Evolutionary conservation across 1,140 invertebrate species (phyloP).

Genomic region (Eupristina koningsbergeri): DNA sequence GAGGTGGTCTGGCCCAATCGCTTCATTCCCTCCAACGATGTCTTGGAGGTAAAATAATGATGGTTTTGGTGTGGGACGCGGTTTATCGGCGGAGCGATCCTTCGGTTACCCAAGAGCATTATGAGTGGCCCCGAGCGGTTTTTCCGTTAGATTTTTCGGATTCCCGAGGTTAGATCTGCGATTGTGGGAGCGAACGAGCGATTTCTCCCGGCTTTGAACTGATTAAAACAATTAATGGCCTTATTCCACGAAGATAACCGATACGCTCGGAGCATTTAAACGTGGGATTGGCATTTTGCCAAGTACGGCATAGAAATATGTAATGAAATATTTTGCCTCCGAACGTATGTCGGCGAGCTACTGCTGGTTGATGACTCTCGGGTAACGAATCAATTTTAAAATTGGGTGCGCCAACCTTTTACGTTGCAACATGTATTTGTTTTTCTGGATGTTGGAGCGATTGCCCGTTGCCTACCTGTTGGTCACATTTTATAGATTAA

Average conservation of each 20-base stretch:
- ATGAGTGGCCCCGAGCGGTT: background rate
- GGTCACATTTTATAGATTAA: too few relatives aligned
- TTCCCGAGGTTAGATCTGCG: background rate
- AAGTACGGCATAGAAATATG: background rate
- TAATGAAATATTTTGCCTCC: too few relatives aligned
- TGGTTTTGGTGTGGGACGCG: conserved; percentile 3
- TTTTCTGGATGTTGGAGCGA: too few relatives aligned
- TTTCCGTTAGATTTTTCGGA: background rate
- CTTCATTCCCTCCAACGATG: background rate
- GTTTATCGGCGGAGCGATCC: background rate
- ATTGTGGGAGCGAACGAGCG: background rate
- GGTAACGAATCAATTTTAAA: too few relatives aligned
- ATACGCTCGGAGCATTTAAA: background rate
- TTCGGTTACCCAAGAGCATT: background rate
- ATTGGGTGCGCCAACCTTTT: too few relatives aligned
- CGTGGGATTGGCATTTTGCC: background rate
- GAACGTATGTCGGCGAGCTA: too few relatives aligned
- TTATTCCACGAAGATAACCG: background rate
- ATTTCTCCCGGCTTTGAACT: background rate
- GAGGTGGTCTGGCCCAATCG: background rate
- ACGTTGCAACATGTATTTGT: too few relatives aligned
- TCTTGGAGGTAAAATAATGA: conserved; percentile 11
- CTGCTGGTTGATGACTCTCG: too few relatives aligned
- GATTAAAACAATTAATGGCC: background rate
- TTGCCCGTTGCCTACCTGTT: too few relatives aligned